Base-by-base conservation (phyloP, 2,797 vertebrate genomes). In the Psittacula echo region DNA sequence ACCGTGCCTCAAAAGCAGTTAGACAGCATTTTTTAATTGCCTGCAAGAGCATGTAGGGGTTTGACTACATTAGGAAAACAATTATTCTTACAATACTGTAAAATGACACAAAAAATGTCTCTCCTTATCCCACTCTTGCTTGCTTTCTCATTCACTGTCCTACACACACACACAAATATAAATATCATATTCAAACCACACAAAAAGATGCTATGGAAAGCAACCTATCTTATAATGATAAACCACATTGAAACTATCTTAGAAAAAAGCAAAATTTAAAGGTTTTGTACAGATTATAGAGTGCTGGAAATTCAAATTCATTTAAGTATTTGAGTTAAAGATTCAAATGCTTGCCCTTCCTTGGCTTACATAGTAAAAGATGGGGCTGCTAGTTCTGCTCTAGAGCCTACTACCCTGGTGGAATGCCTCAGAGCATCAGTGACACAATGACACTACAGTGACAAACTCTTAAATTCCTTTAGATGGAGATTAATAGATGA, bases 11-110 rank as follows among this genome's bases (percentile, higher is more conserved):
- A 83, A 87, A 85, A 41, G 58, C n/a, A 81, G 56, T 64, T 72
- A 66, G 54, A 81, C 89, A 96, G 32, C 3, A 37, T 51, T 54
- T 92, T 87, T 84, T 86, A 93, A 89, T 87, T 94, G 54, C 26
- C n/a, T 64, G 20, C 19, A 67, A 81, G 47, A 24, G 17, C 84
- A 70, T 62, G 44, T 70, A 24, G 42, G 17, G 7, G 19, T 32
- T 81, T 84, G 51, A 93, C 83, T 91, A 56, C 24, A 73, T 91
- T 86, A 84, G 9, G 26, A 89, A 85, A 87, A 9, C 15, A 51
- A 48, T 9, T 80, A 72, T 75, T 85, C 54, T 58, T 89, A 48
- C 30, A 44, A 15, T 41, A 74, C 8, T 0, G 0, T 44, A 75
- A 90, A 94, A 83, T 61, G 13, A 41, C 58, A 80, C 7, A 10